Evolutionary conservation across 2,888 invertebrate genomes (phyloP), one percentile per base, ranked within the genome.

Genomic region (Tinea trinotella): DNA sequence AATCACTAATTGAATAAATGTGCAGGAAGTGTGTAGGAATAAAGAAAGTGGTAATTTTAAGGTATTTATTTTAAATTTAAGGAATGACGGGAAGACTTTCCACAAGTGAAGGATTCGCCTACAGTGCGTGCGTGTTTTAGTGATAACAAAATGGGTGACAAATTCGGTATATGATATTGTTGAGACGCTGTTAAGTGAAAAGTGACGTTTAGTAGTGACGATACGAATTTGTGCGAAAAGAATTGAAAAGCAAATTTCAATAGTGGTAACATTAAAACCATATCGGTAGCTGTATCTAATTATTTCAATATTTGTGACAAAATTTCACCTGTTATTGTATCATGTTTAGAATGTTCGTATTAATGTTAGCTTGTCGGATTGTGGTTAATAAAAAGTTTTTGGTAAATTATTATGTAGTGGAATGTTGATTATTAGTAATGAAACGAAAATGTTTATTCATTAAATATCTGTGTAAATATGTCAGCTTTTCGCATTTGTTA

Each of bases 261-360:
- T n/a, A n/a, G n/a, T n/a, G n/a, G 71, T 71, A 74, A 74, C 71
- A 61, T 73, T 70, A 59, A 74, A 78, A 78, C 73, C 85, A 84
- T 85, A 85, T 84, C 84, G 76, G 69, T 84, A 82, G 76, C 60
- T 70, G 68, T 62, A 62, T 65, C 13, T 53, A 64, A 74, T 76
- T 80, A 77, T 79, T 79, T 75, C 70, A 67, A 72, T 75, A 74
- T 70, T 74, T 73, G 72, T 73, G 73, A 72, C 76, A 71, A 74
- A 66, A 70, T 68, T 66, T 79, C 84, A 84, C 84, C 83, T 83
- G 85, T 84, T 83, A 83, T 77, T 77, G 76, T 79, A 78, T 78
- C 83, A 81, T 81, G 78, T 65, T 76, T 82, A 82, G 78, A 66
- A 65, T 74, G 75, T 71, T 20, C 75, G 78, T 80, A 74, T 79